Percentiles rank a stretch among this genome's conserved stretches.
phyloP scores from a whole-genome alignment of 2,888 invertebrate species.

The Drosophila kambysellisi region DNA sequence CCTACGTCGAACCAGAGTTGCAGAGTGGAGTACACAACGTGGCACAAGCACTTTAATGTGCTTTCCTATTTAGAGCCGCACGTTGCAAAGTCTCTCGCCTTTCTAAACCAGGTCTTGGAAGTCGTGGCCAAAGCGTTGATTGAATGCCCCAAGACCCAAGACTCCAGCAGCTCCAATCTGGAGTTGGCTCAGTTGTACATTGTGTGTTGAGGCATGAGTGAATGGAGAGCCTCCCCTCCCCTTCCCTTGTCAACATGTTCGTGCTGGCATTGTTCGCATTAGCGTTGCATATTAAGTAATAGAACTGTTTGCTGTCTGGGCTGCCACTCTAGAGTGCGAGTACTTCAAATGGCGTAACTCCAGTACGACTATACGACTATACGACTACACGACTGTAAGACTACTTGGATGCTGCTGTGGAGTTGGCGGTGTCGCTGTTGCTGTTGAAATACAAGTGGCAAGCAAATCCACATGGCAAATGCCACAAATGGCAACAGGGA shows the following conservation, averaged over 20 bases:
- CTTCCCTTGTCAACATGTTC: constrained; percentile 39
- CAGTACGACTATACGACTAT: constrained; percentile 31
- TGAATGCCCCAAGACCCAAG: constrained; percentile 56
- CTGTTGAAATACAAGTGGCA: constrained; percentile 59
- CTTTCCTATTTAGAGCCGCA: constrained; percentile 41
- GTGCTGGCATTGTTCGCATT: constrained; percentile 76
- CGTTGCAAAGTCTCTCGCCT: constrained; percentile 39
- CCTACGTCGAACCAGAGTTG: constrained; percentile 6
- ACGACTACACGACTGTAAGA: constrained; percentile 29
- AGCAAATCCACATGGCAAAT: constrained; percentile 30
- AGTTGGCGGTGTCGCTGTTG: constrained; percentile 27
- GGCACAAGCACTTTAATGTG: constrained; percentile 19
- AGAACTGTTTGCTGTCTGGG: constrained; percentile 69
- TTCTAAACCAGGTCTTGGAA: constrained; percentile 63
- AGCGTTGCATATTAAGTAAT: constrained; percentile 78
- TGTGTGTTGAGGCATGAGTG: constrained; percentile 38
- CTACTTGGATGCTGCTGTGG: constrained; percentile 35
- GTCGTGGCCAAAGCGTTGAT: constrained; percentile 68
- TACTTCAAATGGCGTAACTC: constrained; percentile 59
- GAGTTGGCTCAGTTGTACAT: constrained; percentile 17
- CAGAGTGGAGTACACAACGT: constrained; percentile 1
- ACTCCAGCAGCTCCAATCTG: constrained; percentile 10
- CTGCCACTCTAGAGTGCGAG: constrained; percentile 35
- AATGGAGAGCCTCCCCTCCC: constrained; percentile 34
- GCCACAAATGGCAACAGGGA: constrained; percentile 33